Evolutionary conservation across 64 coral and sea anemone species (phyloP), one percentile per base, ranked within the genome.

Genomic region (Astreopora myriophthalma): DNA sequence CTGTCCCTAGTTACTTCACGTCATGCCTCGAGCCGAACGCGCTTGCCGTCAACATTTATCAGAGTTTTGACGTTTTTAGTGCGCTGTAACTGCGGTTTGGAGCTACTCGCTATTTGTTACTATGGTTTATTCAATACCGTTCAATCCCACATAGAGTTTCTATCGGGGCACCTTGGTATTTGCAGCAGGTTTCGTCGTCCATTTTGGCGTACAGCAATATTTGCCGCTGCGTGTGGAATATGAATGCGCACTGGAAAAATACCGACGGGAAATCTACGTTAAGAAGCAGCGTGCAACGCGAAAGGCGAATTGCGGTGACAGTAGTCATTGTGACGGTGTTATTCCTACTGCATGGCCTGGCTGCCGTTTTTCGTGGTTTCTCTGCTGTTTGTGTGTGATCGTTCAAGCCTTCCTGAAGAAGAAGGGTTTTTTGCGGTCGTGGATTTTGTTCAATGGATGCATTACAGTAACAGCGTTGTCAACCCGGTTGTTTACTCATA

Each of bases 381-480:
- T 16, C 6, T 91, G 25, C 28, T 91, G 1, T 91, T 13, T 14
- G 26, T 66, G 3, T 91, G 69, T 38, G 38, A 78, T 17, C 62
- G 44, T 37, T 46, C 63, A 3, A 39, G 65, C 23, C 65, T 91
- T 4, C 89, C 76, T 27, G 19, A 19, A 12, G 89, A 12, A 16
- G 7, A 28, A 3, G 69, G 51, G 19, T 70, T 81, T 14, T 31
- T 49, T 1, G 34, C 60, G 1, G 64, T 91, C 26, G 39, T 91
- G 42, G 89, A 91, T 46, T 91, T 90, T n/a, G 73, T 94, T 13
- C 91, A 90, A 39, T 91, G 77, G 88, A 94, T 94, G 93, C 93
- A 90, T 44, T 94, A 86, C 27, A 86, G 93, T 20, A 94, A 94
- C 80, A 94, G 93, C 26, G 86, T 64, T 3, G 79, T 94, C 0